A percentile compares a stretch with the other conserved stretches of the same genome.
phyloP scores from a whole-genome alignment of 1,140 invertebrate genomes.

The Calycopis cecrops region DNA sequence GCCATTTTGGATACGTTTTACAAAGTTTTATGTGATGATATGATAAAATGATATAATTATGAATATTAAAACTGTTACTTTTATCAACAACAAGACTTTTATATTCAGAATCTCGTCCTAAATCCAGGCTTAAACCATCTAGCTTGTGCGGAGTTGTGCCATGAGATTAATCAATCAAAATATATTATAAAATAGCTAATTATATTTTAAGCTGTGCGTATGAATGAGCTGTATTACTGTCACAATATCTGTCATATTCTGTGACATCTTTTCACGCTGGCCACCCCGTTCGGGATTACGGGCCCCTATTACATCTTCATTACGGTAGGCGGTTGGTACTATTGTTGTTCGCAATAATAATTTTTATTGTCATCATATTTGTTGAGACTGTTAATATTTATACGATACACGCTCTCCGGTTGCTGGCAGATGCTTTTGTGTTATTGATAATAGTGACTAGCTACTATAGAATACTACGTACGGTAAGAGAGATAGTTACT shows the following conservation, averaged over 20 bases:
- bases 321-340: constrained; percentile 66
- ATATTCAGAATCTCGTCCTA: too few relatives aligned
- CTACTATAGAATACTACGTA: too few relatives aligned
- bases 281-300: constrained; percentile 69
- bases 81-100: too few relatives aligned
- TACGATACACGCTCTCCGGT: constrained; percentile 48
- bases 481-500: too few relatives aligned
- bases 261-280: constrained; percentile 67
- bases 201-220: constrained; percentile 29
- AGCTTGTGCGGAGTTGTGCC: too few relatives aligned
- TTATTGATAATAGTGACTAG: constrained; percentile 18
- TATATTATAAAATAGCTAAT: constrained; percentile 38
- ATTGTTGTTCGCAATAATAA: constrained; percentile 53
- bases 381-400: constrained; percentile 57
- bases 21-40: too few relatives aligned
- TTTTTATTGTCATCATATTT: constrained; percentile 63
- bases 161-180: constrained; percentile 19
- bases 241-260: constrained; percentile 73
- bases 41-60: too few relatives aligned
- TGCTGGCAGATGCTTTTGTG: constrained; percentile 42
- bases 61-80: too few relatives aligned
- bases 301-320: constrained; percentile 72
- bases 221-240: constrained; percentile 67
- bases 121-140: too few relatives aligned
- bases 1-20: too few relatives aligned